A percentile compares a stretch with the other conserved stretches of the same genome.
These are phyloP conservation scores for Crotalus viridis DNA, from an alignment of 2,113 vertebrate species.

Conservation along the genomic window DNA sequence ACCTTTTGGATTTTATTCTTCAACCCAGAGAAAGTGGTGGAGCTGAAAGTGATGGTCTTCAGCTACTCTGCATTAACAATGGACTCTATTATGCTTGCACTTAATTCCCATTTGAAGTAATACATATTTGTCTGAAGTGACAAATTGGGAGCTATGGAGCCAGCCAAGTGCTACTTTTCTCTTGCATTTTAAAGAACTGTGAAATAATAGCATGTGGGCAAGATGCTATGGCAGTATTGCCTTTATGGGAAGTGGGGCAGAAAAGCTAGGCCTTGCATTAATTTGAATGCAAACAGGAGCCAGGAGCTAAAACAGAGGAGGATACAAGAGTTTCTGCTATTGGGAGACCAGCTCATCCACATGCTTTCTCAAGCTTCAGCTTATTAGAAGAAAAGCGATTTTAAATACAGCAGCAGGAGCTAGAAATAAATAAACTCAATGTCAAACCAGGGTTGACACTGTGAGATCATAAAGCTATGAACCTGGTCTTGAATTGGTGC, in stretches of 20 bases:
- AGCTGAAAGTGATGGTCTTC: background rate
- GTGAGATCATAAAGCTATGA: background rate
- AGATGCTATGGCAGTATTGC: background rate
- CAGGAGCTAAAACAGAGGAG: background rate
- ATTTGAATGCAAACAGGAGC: background rate
- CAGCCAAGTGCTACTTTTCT: background rate
- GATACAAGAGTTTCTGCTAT: background rate
- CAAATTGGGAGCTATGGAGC: background rate
- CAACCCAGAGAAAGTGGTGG: background rate
- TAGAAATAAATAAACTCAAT: background rate
- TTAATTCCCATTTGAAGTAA: background rate
- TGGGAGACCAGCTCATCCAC: background rate
- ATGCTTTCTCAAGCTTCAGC: background rate
- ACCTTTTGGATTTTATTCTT: background rate
- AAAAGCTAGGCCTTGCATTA: background rate
- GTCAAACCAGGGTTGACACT: background rate
- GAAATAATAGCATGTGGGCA: background rate
- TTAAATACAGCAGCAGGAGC: background rate
- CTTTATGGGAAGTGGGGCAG: background rate
- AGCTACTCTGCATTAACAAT: background rate
- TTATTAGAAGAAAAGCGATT: background rate
- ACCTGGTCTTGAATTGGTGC: background rate
- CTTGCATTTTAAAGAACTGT: background rate
- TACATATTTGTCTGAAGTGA: background rate
- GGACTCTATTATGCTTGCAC: background rate